phyloP scores from a whole-genome alignment of 2,113 vertebrate species.

The Planiliza haematocheilus region DNA sequence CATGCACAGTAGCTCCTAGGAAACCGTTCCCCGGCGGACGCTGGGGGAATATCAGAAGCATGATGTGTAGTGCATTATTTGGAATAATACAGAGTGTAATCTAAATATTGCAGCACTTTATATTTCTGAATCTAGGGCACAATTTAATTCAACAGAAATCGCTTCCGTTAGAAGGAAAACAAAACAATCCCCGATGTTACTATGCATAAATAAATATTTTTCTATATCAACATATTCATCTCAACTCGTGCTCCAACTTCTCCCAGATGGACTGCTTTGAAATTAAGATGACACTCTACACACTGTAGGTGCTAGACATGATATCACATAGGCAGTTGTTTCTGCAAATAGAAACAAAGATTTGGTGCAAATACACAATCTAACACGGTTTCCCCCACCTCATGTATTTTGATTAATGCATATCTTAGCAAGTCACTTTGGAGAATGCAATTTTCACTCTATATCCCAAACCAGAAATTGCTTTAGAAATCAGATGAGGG shows the following conservation, averaged over 20 bases:
- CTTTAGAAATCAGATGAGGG: constrained; percentile 27
- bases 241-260: constrained; percentile 3
- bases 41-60: constrained; percentile 2
- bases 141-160: background rate
- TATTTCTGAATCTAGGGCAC: constrained; percentile 1
- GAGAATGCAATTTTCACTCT: constrained; percentile 55
- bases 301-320: constrained; percentile 35
- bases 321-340: constrained; percentile 27
- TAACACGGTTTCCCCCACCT: constrained; percentile 16
- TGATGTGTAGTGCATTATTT: background rate
- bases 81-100: background rate
- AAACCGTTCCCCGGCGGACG: background rate
- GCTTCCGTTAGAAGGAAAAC: background rate
- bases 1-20: background rate
- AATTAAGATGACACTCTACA: constrained; percentile 35
- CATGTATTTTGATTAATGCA: constrained; percentile 40
- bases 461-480: constrained; percentile 9
- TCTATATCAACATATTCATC: constrained; percentile 18
- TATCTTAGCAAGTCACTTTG: constrained; percentile 27
- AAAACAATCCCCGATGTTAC: constrained; percentile 19
- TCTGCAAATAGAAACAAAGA: constrained; percentile 29
- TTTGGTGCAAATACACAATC: constrained; percentile 23
- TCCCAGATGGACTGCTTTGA: constrained; percentile 30
- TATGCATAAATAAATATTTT: constrained; percentile 30
- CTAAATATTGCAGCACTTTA: constrained; percentile 8